Base-by-base conservation (phyloP, 2,113 vertebrate genomes). In the Zosterops pallidus region DNA sequence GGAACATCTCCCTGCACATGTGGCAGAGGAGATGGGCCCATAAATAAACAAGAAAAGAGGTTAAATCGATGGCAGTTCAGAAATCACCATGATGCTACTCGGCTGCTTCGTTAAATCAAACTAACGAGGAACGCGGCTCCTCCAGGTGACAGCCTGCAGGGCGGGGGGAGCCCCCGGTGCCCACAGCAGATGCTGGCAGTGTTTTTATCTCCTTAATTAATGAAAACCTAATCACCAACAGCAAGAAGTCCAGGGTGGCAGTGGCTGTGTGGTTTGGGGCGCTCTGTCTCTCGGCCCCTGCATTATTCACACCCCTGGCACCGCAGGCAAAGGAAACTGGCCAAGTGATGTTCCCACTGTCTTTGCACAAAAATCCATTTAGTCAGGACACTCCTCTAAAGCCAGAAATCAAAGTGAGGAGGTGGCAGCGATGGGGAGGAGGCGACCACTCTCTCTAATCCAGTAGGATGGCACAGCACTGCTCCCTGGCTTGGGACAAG, bases 291-390 rank as follows among this genome's bases (percentile, higher is more conserved):
- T 78, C 50, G 5, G 68, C 31, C 8, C 78, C 85, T 95, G 90
- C 91, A 94, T 96, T 88, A 96, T 96, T 97, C 94, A 95, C 82
- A 80, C 12, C 77, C 70, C n/a, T 5, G 3, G 64, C 57, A 6
- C 68, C 1, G 1, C 15, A 28, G 78, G 10, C 24, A 12, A 62
- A 79, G 67, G 63, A 86, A 91, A 90, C 92, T 59, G 93, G 93
- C 94, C 92, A 81, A 96, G 93, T 4, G 59, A 96, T 80, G 64
- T 42, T 97, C 83, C 96, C 95, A 68, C 93, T 84, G 92, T 23
- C 96, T 92, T 70, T 9, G 14, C 93, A 96, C 91, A 93, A 88
- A 95, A 93, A 95, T 60, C 83, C 83, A 41, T 83, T 96, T 71
- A 95, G 95, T 86, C 81, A 94, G 94, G 97, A 92, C 68, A 64